Base-by-base conservation (phyloP, 2,113 vertebrate species). In the Condylura cristata region DNA sequence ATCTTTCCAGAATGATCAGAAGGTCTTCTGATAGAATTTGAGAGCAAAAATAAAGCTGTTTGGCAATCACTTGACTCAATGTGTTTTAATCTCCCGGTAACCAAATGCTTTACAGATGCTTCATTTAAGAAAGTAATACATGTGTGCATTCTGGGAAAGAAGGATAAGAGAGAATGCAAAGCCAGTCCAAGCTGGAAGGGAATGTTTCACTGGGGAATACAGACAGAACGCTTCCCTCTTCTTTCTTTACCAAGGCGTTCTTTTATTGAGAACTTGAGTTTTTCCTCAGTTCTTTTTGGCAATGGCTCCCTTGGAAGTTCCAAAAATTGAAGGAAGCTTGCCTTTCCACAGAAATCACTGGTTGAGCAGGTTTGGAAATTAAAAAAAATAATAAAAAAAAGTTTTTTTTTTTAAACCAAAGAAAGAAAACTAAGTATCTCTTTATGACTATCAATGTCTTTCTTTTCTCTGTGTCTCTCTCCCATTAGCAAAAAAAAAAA, bases 51-150 rank as follows among this genome's bases (percentile, higher is more conserved):
- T 95, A 87, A 96, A 76, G 70, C 85, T 96, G 78, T 61, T 95
- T 96, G 95, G 92, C 91, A 96, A 91, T 91, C 95, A 89, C 95
- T 95, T 93, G 92, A 87, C 56, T 94, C 93, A 84, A 70, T 90
- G 66, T 96, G 95, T 93, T 94, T 93, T 90, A 93, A 72, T 93
- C 76, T 91, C 71, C 89, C 34, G 4, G 79, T 94, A 82, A 94
- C 86, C 91, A 97, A 97, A 97, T 95, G 95, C n/a, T 93, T 96
- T 95, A 84, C 95, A 96, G 95, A 94, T 93, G 95, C 71, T 76
- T 68, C 17, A 1, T 86, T 82, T 56, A 60, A 86, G 82, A 92
- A 18, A 78, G 46, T 48, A 26, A n/a, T 46, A 39, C 58, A 17
- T 2, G 16, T 32, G n/a, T 89, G 46, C 56, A 5, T 89, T 30